Base-by-base conservation (phyloP, 2,888 invertebrate genomes). In the Bhutanitis thaidina region DNA sequence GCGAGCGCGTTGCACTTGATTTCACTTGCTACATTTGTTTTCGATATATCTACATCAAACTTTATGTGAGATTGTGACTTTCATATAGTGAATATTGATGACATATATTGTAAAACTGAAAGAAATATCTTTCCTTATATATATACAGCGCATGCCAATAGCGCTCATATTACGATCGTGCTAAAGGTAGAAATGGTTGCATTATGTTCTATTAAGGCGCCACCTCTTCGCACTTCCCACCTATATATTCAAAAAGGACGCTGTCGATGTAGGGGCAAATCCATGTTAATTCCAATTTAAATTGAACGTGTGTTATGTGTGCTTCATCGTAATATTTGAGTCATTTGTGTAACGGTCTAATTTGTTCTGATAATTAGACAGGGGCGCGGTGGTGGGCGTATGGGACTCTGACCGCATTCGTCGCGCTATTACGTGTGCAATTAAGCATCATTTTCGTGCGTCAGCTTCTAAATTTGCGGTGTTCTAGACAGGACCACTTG, bases 341-440 rank as follows among this genome's bases (percentile, higher is more conserved):
- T 43, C 34, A 32, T 40, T 51, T 34, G 45, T 40, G 27, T 45
- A 39, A 30, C 12, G 15, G 36, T 45, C 13, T 40, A 51, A 45
- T 51, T 40, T 20, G 40, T 29, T 13, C 25, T 8, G 15, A 29
- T 45, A 40, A 44, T 50, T 43, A 43, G 36, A 20, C 43, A 36
- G 16, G 10, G 15, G 14, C 15, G 37, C 12, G 32, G 37, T 38
- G 25, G 20, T 32, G 25, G 16, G 13, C 16, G 13, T 14, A 37
- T 10, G 30, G 12, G n/a, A 30, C 34, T 29, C 40, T 36, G 41
- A 45, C 35, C 45, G 20, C 30, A n/a, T 51, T 46, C 40, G 4
- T 16, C 27, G 30, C 10, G n/a, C 27, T 12, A 39, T 44, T 13
- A 39, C 34, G 14, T 27, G 15, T 25, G 16, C 13, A 15, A 39